phyloP scores from a whole-genome alignment of 2,888 invertebrate genomes.

The Tipula confusa region DNA sequence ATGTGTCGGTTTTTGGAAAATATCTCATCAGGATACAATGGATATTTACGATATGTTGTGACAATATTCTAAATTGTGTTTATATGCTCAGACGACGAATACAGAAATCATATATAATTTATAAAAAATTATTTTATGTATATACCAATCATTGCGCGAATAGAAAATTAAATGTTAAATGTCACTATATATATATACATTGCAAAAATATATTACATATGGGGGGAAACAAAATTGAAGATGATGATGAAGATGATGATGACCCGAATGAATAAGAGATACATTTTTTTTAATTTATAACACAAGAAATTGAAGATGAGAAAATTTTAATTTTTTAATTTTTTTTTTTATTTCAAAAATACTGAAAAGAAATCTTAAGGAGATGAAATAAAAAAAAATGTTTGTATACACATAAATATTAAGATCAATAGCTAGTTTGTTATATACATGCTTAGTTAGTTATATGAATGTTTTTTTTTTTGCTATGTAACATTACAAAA shows the following conservation, averaged over 20 bases:
- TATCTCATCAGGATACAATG: neutral
- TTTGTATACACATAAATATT: neutral
- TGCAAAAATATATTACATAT: slow-evolving; percentile 12
- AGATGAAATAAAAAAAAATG: neutral
- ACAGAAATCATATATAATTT: neutral
- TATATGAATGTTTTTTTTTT: neutral
- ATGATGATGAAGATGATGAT: slow-evolving; percentile 25
- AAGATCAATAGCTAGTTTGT: slow-evolving; percentile 20
- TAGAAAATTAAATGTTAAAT: slow-evolving; percentile 25
- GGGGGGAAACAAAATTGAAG: neutral
- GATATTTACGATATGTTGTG: neutral
- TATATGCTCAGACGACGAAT: neutral
- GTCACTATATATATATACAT: neutral
- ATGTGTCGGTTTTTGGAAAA: neutral
- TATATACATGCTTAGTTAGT: neutral
- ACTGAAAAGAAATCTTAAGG: slow-evolving; percentile 3
- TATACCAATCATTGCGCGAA: neutral
- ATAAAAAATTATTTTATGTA: too few species aligned
- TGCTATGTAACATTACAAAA: slow-evolving; percentile 12
- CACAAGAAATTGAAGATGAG: slow-evolving; percentile 25
- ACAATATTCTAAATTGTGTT: neutral
- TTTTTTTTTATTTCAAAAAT: neutral
- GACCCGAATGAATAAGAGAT: slow-evolving; percentile 25
- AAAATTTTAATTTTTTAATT: too few species aligned
- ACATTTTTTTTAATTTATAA: slow-evolving; percentile 4